Conservation (phyloP, 2,888 invertebrate genomes). For the Diarsia rubi region DNA sequence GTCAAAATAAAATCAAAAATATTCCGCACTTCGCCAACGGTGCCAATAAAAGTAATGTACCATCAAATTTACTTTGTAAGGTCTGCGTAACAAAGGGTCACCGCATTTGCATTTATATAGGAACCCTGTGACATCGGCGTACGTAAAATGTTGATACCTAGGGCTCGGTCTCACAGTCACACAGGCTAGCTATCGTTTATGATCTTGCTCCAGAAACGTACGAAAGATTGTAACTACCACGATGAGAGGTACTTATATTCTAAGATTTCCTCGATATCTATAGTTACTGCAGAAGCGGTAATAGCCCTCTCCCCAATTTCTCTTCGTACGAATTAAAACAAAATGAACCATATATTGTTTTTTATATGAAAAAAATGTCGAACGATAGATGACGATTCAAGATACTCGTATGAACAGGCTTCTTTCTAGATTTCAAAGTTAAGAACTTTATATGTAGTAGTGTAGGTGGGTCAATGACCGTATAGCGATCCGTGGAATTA, state of each 20-base stretch:
- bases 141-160: constrained; percentile 49
- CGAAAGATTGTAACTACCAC: background rate
- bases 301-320: too few species aligned
- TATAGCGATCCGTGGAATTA: background rate
- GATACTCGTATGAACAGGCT: too few species aligned
- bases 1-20: constrained; percentile 57
- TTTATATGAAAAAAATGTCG: too few species aligned
- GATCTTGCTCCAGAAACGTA: too few species aligned
- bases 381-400: too few species aligned
- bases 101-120: constrained; percentile 79
- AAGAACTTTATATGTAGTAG: too few species aligned
- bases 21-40: constrained; percentile 39
- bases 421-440: too few species aligned
- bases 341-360: too few species aligned
- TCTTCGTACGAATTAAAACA: too few species aligned
- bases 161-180: background rate
- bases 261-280: background rate
- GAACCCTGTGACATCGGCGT: constrained; percentile 63
- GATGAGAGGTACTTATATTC: background rate
- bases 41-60: constrained; percentile 64
- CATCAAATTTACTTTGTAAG: constrained; percentile 66
- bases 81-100: constrained; percentile 70
- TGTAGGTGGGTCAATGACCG: too few species aligned
- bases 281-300: too few species aligned
- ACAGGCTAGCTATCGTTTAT: background rate